These are phyloP conservation scores for Pithys albifrons DNA, from an alignment of 2,113 vertebrate genomes.

Conservation along the genomic window DNA sequence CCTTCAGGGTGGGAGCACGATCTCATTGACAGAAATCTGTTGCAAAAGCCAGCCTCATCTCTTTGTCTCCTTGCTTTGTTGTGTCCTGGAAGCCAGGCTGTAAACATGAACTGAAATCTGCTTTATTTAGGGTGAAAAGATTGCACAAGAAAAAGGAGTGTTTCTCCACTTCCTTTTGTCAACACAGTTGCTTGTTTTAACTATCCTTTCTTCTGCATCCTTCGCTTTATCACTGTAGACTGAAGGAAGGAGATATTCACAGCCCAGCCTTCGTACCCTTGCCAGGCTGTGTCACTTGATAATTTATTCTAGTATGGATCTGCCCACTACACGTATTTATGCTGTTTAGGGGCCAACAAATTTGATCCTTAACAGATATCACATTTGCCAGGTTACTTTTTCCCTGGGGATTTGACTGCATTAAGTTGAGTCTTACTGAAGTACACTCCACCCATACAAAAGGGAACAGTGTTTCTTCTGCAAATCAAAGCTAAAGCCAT, in stretches of 20 bases:
- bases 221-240: neutral
- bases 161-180: neutral
- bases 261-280: neutral
- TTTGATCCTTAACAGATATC: neutral
- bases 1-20: neutral
- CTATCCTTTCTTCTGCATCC: neutral
- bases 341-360: neutral
- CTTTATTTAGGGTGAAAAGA: neutral
- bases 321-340: neutral
- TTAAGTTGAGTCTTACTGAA: neutral
- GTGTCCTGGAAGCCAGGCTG: neutral
- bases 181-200: neutral
- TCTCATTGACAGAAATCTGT: neutral
- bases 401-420: neutral
- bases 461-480: neutral
- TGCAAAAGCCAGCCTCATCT: neutral
- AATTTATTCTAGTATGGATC: neutral
- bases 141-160: neutral
- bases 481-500: neutral
- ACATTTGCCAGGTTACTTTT: neutral
- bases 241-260: neutral
- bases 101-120: neutral
- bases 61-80: neutral
- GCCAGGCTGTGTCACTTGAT: neutral
- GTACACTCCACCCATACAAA: neutral